These are phyloP conservation scores for Mallotus villosus DNA, from an alignment of 2,797 vertebrate genomes.

Conservation along the genomic window DNA sequence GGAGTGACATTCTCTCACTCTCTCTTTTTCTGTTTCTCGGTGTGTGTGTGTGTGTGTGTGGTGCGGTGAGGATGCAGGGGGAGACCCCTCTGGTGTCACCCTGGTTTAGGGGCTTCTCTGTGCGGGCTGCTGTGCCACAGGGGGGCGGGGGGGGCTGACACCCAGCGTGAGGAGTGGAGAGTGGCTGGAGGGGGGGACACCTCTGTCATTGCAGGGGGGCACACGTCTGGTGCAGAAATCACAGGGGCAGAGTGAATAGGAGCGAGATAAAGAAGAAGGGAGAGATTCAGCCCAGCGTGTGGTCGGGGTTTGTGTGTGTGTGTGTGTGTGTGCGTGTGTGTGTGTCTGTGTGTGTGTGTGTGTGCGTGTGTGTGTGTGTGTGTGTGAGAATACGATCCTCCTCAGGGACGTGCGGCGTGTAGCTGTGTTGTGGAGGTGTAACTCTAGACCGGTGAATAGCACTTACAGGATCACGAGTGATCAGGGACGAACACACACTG, in stretches of 20 bases:
- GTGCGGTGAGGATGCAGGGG: too few species aligned
- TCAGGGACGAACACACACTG: conserved; percentile 50
- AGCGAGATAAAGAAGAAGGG: conserved; percentile 37
- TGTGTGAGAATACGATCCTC: not conserved
- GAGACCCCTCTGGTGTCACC: too few species aligned
- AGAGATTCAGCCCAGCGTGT: not conserved
- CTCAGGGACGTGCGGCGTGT: not conserved
- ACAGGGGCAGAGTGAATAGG: conserved; percentile 39
- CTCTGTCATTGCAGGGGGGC: conserved; percentile 48
- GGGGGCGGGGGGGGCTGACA: not conserved
- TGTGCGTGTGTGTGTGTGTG: not conserved
- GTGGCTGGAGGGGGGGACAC: conserved; percentile 30
- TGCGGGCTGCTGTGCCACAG: not conserved
- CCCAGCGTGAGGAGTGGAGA: not conserved
- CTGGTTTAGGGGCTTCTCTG: too few species aligned
- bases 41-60: too few species aligned
- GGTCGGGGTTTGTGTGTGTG: not conserved
- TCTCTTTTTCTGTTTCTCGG: not conserved
- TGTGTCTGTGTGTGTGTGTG: not conserved
- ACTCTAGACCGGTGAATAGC: conserved; percentile 6
- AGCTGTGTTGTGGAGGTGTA: conserved; percentile 7
- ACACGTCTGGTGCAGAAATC: conserved; percentile 62
- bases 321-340: not conserved
- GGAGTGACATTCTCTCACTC: not conserved
- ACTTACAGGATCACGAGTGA: conserved; percentile 25